These are phyloP conservation scores for Anarsia innoxiella DNA, from an alignment of 2,888 invertebrate genomes.

Conservation along the genomic window DNA sequence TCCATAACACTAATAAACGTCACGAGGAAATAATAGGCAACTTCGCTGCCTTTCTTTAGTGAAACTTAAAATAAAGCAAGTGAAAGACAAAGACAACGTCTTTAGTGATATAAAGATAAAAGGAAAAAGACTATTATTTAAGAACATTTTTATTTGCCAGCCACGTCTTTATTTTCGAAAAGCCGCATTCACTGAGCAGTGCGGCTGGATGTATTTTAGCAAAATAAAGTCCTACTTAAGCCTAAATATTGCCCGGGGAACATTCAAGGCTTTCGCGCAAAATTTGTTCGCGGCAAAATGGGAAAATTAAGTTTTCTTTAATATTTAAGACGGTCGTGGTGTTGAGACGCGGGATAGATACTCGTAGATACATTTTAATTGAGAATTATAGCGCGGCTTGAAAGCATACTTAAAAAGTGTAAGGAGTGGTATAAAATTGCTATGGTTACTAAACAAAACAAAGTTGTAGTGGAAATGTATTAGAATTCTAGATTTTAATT, in stretches of 20 bases:
- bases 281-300: slow-evolving; percentile 38
- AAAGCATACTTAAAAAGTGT: neutral
- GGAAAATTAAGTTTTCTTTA: slow-evolving; percentile 43
- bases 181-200: slow-evolving; percentile 10
- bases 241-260: slow-evolving; percentile 33
- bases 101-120: too few species aligned
- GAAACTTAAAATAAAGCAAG: too few species aligned
- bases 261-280: slow-evolving; percentile 30
- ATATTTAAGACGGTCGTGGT: slow-evolving; percentile 31
- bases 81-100: too few species aligned
- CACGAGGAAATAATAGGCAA: too few species aligned
- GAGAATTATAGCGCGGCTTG: too few species aligned
- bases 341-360: slow-evolving; percentile 8
- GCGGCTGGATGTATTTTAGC: slow-evolving; percentile 25
- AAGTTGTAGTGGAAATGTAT: neutral
- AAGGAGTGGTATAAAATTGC: neutral
- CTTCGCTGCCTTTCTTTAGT: too few species aligned
- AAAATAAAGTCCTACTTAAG: slow-evolving; percentile 33
- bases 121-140: too few species aligned
- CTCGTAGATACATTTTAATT: too few species aligned
- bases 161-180: slow-evolving; percentile 1
- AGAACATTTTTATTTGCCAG: neutral
- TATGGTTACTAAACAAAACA: neutral
- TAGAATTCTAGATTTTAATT: neutral
- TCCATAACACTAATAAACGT: too few species aligned